Percentiles rank a stretch among this genome's conserved stretches.
Evolutionary conservation across 1,140 invertebrate species (phyloP).

Genomic region (Listronotus oregonensis): DNA sequence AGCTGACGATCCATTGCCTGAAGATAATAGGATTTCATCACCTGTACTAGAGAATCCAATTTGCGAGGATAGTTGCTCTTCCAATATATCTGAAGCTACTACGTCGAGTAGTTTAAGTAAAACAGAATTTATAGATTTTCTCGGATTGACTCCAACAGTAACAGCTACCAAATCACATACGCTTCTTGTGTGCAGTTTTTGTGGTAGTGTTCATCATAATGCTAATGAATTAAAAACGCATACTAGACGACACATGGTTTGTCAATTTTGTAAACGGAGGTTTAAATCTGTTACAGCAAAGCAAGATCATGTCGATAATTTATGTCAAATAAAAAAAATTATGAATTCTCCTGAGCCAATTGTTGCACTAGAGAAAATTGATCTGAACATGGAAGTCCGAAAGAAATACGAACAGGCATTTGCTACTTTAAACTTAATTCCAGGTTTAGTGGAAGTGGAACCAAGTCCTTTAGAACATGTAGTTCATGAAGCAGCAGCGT

Average conservation of each 20-base stretch:
- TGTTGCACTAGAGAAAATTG: conserved; percentile 24
- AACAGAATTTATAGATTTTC: conserved; percentile 13
- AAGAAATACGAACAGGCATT: conserved; percentile 38
- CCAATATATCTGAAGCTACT: not conserved
- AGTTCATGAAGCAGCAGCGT: not conserved
- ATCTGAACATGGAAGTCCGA: conserved; percentile 27
- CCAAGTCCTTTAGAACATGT: not conserved
- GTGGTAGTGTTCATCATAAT: conserved; percentile 21
- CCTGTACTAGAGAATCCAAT: not conserved
- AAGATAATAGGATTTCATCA: not conserved
- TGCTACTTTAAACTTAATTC: conserved; percentile 8
- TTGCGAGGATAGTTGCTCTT: not conserved
- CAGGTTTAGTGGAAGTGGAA: not conserved
- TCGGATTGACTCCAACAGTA: conserved; percentile 9
- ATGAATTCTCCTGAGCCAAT: conserved; percentile 17
- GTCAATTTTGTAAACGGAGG: conserved; percentile 39
- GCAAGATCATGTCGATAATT: conserved; percentile 25
- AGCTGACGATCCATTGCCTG: not conserved
- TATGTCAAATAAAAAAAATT: conserved; percentile 31
- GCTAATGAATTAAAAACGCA: conserved; percentile 34
- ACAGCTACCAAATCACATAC: conserved; percentile 26
- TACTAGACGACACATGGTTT: conserved; percentile 33
- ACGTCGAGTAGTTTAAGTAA: not conserved
- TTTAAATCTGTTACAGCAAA: conserved; percentile 32
- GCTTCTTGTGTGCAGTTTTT: conserved; percentile 26